A percentile compares a stretch with the other conserved stretches of the same genome.
Conservation (phyloP, 1,140 invertebrate genomes). For the Micrasema minimum region DNA sequence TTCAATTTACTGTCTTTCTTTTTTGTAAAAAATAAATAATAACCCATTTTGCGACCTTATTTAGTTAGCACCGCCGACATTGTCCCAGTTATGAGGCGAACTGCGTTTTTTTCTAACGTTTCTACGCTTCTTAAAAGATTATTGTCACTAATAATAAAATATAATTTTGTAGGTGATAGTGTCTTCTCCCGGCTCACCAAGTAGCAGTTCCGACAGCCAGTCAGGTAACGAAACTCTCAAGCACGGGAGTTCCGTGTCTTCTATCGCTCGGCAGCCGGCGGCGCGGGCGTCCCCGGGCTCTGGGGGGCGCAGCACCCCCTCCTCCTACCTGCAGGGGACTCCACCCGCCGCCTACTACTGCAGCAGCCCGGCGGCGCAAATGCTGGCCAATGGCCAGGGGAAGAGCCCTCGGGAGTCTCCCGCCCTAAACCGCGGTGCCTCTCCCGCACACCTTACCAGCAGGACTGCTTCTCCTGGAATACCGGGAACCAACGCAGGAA, state of each 20-base stretch:
- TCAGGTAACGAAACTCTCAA: conserved; percentile 75
- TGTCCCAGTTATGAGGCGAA: no score
- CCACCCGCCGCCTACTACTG: conserved; percentile 51
- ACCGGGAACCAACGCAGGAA: conserved; percentile 69
- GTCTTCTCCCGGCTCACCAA: conserved; percentile 79
- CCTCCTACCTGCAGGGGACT: conserved; percentile 34
- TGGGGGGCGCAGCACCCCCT: conserved; percentile 50
- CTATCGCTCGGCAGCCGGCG: conserved; percentile 62
- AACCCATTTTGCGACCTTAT: no score
- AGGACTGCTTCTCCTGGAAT: conserved; percentile 63
- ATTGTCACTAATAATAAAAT: background rate
- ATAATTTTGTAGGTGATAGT: conserved; percentile 71
- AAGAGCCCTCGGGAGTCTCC: conserved; percentile 57
- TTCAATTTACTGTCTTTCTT: no score
- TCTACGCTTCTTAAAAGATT: no score
- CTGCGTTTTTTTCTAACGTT: no score
- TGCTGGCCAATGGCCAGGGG: conserved; percentile 54
- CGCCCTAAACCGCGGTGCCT: conserved; percentile 51
- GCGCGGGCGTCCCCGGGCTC: conserved; percentile 55
- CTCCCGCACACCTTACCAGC: conserved; percentile 57
- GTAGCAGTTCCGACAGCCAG: conserved; percentile 73
- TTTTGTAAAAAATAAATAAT: no score
- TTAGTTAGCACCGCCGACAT: no score
- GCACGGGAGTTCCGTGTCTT: conserved; percentile 67
- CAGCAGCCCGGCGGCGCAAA: conserved; percentile 56